These are phyloP conservation scores for Dynastes tityus DNA, from an alignment of 2,888 invertebrate species.

Conservation along the genomic window DNA sequence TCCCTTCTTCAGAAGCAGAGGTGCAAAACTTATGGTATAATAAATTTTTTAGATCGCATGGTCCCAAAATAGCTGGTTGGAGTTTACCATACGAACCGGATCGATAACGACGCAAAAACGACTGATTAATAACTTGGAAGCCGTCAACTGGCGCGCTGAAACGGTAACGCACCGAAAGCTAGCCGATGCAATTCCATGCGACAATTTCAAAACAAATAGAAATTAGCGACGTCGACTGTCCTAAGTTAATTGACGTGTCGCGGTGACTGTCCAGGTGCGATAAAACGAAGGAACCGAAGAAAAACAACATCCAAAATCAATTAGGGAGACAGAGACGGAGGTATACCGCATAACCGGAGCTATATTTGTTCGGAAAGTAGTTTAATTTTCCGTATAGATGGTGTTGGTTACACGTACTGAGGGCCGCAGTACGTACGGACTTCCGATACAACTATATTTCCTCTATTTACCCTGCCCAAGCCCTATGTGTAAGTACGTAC, in stretches of 20 bases:
- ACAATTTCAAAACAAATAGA: conserved; percentile 59
- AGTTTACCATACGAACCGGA: neutral
- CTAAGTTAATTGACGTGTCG: conserved; percentile 57
- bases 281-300: conserved; percentile 31
- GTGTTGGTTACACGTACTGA: conserved; percentile 16
- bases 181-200: conserved; percentile 48
- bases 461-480: conserved; percentile 11
- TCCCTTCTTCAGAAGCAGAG: no score
- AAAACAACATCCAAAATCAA: conserved; percentile 29
- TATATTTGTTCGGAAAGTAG: conserved; percentile 43
- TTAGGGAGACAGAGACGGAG: conserved; percentile 32
- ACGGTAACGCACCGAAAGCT: conserved; percentile 3
- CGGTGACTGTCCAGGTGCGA: conserved; percentile 45
- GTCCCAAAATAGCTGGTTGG: no score
- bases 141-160: neutral
- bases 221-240: conserved; percentile 56
- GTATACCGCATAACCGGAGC: conserved; percentile 6
- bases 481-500: conserved; percentile 5
- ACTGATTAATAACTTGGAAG: conserved; percentile 3
- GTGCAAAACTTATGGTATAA: no score
- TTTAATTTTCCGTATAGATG: conserved; percentile 33
- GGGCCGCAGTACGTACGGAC: conserved; percentile 20
- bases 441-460: conserved; percentile 36
- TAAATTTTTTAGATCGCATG: no score
- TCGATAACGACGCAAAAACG: neutral